Evolutionary conservation across 2,888 invertebrate species (phyloP).

Genomic region (Epistrophella euchroma): DNA sequence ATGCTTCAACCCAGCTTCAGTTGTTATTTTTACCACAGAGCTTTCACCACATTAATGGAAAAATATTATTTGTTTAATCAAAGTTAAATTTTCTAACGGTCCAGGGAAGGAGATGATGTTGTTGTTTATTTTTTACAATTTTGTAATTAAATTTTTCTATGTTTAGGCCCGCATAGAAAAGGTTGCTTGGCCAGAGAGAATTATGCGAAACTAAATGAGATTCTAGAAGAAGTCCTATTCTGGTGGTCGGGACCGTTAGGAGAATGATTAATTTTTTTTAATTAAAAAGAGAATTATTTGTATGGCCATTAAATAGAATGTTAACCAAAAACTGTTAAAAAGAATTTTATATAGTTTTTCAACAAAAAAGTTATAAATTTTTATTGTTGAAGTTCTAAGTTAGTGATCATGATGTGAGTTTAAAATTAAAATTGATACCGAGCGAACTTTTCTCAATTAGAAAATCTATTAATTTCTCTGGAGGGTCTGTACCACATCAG

Average conservation of each 20-base stretch:
- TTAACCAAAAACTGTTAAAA: neutral
- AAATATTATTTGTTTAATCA: conserved; percentile 69
- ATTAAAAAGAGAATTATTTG: neutral
- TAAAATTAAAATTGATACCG: too few relatives aligned
- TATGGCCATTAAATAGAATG: neutral
- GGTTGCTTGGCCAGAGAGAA: neutral
- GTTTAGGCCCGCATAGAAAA: conserved; percentile 1
- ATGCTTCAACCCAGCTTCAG: neutral
- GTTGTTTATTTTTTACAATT: neutral
- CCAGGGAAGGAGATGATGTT: neutral
- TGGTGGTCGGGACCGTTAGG: conserved; percentile 26
- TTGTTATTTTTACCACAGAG: conserved; percentile 17
- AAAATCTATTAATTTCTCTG: too few relatives aligned
- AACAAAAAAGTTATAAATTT: neutral
- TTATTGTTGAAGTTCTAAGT: too few relatives aligned
- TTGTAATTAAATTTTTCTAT: conserved; percentile 64
- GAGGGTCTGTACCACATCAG: too few relatives aligned
- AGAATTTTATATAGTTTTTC: too few relatives aligned
- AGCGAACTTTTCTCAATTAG: too few relatives aligned
- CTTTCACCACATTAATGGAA: conserved; percentile 54
- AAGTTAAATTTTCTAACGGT: conserved; percentile 54
- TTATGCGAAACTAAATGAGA: neutral
- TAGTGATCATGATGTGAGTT: too few relatives aligned
- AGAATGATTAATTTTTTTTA: conserved; percentile 9
- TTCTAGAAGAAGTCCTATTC: conserved; percentile 47